These are phyloP conservation scores for Malacoctenus gilli DNA, from an alignment of 2,797 vertebrate genomes.

Conservation along the genomic window DNA sequence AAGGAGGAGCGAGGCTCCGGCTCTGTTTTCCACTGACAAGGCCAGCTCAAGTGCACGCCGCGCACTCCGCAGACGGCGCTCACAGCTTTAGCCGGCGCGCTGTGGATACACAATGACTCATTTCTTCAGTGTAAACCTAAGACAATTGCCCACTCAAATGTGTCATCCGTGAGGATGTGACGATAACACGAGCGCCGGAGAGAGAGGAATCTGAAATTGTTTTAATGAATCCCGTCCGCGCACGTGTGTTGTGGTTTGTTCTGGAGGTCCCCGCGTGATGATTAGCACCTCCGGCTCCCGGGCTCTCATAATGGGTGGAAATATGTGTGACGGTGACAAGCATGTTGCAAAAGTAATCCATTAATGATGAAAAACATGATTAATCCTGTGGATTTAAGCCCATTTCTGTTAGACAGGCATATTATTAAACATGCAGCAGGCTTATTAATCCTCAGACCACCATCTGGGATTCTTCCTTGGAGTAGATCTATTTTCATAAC, in stretches of 20 bases:
- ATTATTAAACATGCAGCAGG: constrained; percentile 35
- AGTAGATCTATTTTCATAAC: constrained; percentile 6
- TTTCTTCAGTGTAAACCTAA: constrained; percentile 32
- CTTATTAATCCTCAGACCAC: constrained; percentile 41
- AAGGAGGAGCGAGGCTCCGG: constrained; percentile 41
- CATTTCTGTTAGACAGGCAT: constrained; percentile 33
- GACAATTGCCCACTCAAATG: constrained; percentile 40
- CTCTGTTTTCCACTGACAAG: constrained; percentile 41
- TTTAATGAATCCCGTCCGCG: constrained; percentile 38
- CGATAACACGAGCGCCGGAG: constrained; percentile 29
- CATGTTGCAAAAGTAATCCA: constrained; percentile 51
- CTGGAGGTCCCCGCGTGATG: constrained; percentile 22
- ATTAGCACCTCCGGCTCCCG: constrained; percentile 42
- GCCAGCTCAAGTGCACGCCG: constrained; percentile 46
- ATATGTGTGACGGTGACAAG: constrained; percentile 53
- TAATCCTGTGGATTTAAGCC: constrained; percentile 53
- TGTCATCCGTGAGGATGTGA: constrained; percentile 34
- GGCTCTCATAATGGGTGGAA: constrained; percentile 35
- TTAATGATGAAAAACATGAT: constrained; percentile 57
- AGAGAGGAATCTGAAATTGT: constrained; percentile 34
- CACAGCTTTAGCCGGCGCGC: constrained; percentile 32
- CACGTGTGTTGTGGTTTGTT: constrained; percentile 16
- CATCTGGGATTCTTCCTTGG: background rate
- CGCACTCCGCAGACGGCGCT: constrained; percentile 13
- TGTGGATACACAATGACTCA: constrained; percentile 37